Base-by-base conservation (phyloP, 2,113 vertebrate genomes). In the Siniperca chuatsi region DNA sequence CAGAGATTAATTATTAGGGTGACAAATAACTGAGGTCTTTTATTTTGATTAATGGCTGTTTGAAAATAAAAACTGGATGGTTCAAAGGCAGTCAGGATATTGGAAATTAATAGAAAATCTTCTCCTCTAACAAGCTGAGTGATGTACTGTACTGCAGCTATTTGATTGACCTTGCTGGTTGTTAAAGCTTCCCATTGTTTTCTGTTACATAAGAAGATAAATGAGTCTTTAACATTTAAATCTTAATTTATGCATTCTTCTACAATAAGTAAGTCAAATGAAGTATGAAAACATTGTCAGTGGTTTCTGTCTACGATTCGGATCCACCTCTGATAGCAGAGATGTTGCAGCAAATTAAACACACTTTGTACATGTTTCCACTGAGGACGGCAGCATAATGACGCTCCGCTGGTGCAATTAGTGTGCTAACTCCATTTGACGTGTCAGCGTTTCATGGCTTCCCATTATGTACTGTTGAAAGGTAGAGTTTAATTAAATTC, bases 361-460 rank as follows among this genome's bases (percentile, higher is more conserved):
- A 61, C 79, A 90, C 67, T 90, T 90, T 79, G 79, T 87, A 57
- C 91, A 85, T 57, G 81, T 89, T 77, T 89, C 87, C 61, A 82
- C 89, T 8, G 37, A 78, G 69, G 86, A 79, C 8, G 60, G 75
- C 40, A 37, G 76, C 10, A 50, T 44, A 79, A 86, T 23, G 78
- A 88, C n/a, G 60, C 81, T 83, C 54, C 50, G 16, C 54, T 75
- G 75, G 83, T 75, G 77, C 75, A 92, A 93, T 93, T 94, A 93
- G 79, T 61, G 72, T 44, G 77, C 79, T 80, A 89, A 87, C 85
- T 74, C 84, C 73, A 69, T 84, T 66, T 87, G 52, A 86, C 79
- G 81, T 84, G 90, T 86, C 68, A 50, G 50, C 52, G 8, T 89
- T 89, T 79, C 75, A 86, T 35, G 70, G 72, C 55, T 52, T 83